Evolutionary conservation across 2,797 vertebrate species (phyloP), one percentile per base, ranked within the genome.

Genomic region (Chaunax sp.): DNA sequence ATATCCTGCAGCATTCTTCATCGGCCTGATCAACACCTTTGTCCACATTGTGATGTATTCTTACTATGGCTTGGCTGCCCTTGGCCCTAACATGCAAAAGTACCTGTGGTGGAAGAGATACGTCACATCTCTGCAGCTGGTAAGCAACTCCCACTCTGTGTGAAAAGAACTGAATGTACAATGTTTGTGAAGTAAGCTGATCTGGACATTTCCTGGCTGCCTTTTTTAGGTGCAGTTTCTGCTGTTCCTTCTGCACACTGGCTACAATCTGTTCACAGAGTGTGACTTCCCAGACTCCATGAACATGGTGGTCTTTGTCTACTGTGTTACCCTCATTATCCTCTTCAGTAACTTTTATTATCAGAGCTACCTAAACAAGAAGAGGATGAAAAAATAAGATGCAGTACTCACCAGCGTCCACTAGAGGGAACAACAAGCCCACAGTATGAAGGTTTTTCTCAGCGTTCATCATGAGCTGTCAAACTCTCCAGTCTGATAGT

Each of bases 61-160:
- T 1, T 99, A 99, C 87, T 99, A 99, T 0, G 96, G 95, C 70
- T 90, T 99, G 86, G 94, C 97, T 55, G 96, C 96, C 0, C 90
- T 97, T 6, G 98, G 97, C 30, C 97, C 97, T 35, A 95, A 96
- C 90, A 94, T 99, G 94, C 97, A 97, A 87, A 98, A 96, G 63
- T 99, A 98, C 74, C 92, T 99, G 64, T 99, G 98, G 97, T 99
- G 97, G 97, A 99, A 99, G 81, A 88, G 92, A 40, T 99, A 98
- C 82, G 92, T 99, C 82, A 99, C 97, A 23, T 97, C 96, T 70
- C 82, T 99, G 74, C 97, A 99, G 82, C 85, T 99, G 95, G 97
- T 99, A 90, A 95, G 94, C 85, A 13, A 52, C 63, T 50, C 12
- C 4, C 4, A 49, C 20, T 26, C 26, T 23, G 22, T 4, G 16